Evolutionary conservation across 2,797 vertebrate genomes (phyloP), one percentile per base, ranked within the genome.

Genomic region (Gallinago nigripennis): DNA sequence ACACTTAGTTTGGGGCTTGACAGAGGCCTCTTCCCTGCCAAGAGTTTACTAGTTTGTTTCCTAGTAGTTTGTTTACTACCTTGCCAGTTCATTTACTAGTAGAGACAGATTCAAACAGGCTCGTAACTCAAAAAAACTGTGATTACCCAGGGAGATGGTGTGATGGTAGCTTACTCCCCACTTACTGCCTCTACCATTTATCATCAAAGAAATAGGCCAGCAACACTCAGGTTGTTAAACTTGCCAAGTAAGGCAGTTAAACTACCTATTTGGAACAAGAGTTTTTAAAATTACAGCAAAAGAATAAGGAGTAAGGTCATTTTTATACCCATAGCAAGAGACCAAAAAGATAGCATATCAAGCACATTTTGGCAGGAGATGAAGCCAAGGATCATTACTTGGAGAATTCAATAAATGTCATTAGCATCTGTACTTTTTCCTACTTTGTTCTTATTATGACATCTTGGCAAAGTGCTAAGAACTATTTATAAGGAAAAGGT

Each of bases 311-410:
- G 18, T 24, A 91, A 81, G 41, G 48, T 91, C 50, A 82, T 85
- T 85, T 93, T 87, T 90, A 56, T 82, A n/a, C 35, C 24, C 15
- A 30, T 28, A 82, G 61, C 18, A 82, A 79, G 37, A 83, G 65
- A 75, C 63, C 43, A 89, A 69, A 94, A 83, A 81, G 69, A 56
- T 8, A 78, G 46, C 70, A 9, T 35, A 91, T 64, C 48, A 68
- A 82, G 83, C 31, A 84, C 24, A 82, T 90, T 90, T 92, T 84
- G 48, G 73, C 58, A 76, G 75, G 41, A 91, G 73, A 90, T 1
- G 13, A 94, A 90, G 85, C 43, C 39, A 83, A 94, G 58, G 77
- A 84, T 78, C 79, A 66, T 88, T 94, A 83, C 50, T 79, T 77
- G 82, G 65, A 82, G 31, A 23, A 72, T 39, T 86, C 58, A 79